Conservation (phyloP, 2,113 vertebrate species). For the Sorex araneus region DNA sequence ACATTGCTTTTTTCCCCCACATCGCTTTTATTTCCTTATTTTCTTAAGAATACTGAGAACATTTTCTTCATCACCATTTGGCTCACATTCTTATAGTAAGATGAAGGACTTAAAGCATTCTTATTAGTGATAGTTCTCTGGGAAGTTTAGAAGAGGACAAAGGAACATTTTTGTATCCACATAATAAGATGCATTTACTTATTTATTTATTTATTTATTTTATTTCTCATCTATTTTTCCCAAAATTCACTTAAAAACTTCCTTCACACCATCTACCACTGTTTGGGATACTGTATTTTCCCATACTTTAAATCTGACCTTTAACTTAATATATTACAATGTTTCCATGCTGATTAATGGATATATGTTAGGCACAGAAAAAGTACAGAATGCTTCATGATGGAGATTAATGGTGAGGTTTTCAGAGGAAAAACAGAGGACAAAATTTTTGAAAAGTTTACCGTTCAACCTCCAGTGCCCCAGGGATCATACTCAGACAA, state of each 20-base stretch:
- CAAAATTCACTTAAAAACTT: neutral
- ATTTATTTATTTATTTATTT: too few relatives aligned
- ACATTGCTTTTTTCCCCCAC: neutral
- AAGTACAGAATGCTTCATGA: neutral
- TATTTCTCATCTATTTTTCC: too few relatives aligned
- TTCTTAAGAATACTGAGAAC: neutral
- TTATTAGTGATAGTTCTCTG: neutral
- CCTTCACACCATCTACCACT: neutral
- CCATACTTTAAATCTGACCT: neutral
- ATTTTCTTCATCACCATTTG: neutral
- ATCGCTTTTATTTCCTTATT: neutral
- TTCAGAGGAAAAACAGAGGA: neutral
- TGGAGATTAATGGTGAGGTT: neutral
- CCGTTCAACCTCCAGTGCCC: too few relatives aligned
- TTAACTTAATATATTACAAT: neutral
- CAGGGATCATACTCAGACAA: too few relatives aligned
- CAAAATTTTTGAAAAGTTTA: conserved; percentile 3
- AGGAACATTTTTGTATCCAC: neutral
- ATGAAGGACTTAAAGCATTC: neutral
- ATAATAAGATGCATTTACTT: neutral
- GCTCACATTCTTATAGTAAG: neutral
- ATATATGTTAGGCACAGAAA: neutral
- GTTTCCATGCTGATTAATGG: neutral
- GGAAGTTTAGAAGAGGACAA: neutral
- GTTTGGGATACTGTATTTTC: neutral